Base-by-base conservation (phyloP, 2,888 invertebrate species). In the Lasioglossum morio region DNA sequence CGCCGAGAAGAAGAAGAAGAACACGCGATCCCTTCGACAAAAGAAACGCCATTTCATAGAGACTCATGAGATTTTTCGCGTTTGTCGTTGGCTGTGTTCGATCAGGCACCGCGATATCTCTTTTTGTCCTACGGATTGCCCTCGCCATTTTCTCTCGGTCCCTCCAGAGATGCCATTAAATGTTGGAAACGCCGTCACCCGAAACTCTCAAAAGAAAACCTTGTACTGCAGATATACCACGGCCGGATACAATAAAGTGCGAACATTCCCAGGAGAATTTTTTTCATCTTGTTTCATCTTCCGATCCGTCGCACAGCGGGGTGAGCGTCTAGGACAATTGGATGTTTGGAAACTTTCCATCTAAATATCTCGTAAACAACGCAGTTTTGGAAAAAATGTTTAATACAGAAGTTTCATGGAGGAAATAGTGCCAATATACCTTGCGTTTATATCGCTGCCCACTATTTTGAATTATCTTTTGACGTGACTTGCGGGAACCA, bases 101-200 rank as follows among this genome's bases (percentile, higher is more conserved):
- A 79, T 79, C 69, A n/a, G 37, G 34, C 19, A 34, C 14, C 48
- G 34, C 53, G 53, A 53, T 79, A 46, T 46, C 46, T 66, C 63
- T 37, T 48, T 37, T 72, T 72, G 10, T 73, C 40, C 40, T n/a
- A 8, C n/a, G 48, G 19, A 53, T 53, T 37, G 40, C 53, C 5
- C 12, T 12, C 10, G 19, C 23, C 23, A 23, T 12, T 16, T 23
- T 16, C 19, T 34, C 19, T 0, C 63, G 46, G 46, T 74, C 43
- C 66, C 40, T 3, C 1, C 10, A 37, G 53, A 48, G 73, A 57
- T 37, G 23, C 23, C 53, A 73, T 79, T 79, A 74, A 79, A 66
- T 53, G 19, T 60, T 60, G 30, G 37, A 34, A 81, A 81, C 37
- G 40, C 30, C 30, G 63, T 30, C 48, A 48, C 19, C 27, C 37